Evolutionary conservation across 2,113 vertebrate genomes (phyloP).

Genomic region (Perognathus longimembris): DNA sequence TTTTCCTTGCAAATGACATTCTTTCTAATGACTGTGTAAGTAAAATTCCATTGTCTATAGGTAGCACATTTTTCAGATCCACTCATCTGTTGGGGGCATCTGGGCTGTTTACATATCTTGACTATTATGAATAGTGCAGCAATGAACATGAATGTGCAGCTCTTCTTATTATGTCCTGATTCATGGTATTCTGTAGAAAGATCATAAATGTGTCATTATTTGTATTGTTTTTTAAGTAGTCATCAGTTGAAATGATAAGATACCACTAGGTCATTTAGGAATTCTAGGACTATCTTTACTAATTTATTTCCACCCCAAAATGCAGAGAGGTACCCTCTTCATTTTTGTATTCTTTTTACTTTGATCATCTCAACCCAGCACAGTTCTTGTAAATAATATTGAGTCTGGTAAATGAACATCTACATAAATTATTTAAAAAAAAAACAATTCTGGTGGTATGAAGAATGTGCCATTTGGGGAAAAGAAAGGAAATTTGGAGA

Average conservation of each 20-base stretch:
- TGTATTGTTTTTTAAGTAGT: neutral
- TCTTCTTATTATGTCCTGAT: too few relatives aligned
- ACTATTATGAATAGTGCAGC: too few relatives aligned
- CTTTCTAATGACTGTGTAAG: too few relatives aligned
- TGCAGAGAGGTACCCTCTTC: neutral
- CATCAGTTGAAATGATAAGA: conserved; percentile 8
- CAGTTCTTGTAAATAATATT: conserved; percentile 25
- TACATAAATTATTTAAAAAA: conserved; percentile 26
- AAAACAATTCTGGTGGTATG: neutral
- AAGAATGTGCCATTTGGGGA: neutral
- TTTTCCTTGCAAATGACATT: too few relatives aligned
- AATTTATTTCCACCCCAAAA: conserved; percentile 23
- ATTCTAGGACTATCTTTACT: conserved; percentile 46
- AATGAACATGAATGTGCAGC: too few relatives aligned
- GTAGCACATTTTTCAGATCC: too few relatives aligned
- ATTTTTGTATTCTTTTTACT: conserved; percentile 12
- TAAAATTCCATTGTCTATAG: too few relatives aligned
- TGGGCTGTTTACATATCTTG: too few relatives aligned
- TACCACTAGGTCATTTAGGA: conserved; percentile 14
- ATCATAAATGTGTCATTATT: neutral
- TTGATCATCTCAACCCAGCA: neutral
- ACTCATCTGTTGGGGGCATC: too few relatives aligned
- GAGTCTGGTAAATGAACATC: neutral
- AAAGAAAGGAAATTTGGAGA: neutral
- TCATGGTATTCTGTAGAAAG: neutral